Evolutionary conservation across 2,113 vertebrate species (phyloP), one percentile per base, ranked within the genome.

Genomic region (Mustelus asterias): DNA sequence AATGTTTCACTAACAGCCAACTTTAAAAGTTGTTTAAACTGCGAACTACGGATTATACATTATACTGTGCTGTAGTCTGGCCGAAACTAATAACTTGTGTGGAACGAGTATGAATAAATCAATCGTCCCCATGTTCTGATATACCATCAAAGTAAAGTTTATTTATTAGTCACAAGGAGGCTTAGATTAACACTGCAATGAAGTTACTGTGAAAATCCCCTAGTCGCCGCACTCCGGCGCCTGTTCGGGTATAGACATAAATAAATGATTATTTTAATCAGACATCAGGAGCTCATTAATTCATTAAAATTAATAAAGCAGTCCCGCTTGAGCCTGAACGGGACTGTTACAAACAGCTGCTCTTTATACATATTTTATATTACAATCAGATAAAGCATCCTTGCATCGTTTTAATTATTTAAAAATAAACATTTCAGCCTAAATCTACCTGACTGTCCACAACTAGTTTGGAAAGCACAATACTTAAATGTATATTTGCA

Each of bases 331-430:
- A 96, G 97, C 97, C 97, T 97, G 96, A 96, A 97, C 96, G 96
- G 96, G 97, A 96, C 98, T 97, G 97, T 97, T 97, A 96, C 97
- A 97, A 98, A 97, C 99, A 99, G 98, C 98, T 99, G 99, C 98
- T 98, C 97, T 98, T 98, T 98, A 98, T 99, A 97, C 98, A 99
- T 99, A 98, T 99, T 99, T 99, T 98, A 99, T 99, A 97, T 97
- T 96, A 97, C 97, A 97, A 98, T 97, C 97, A 98, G 98, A 98
- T 98, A 98, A 98, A 98, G 98, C 98, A 97, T 97, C 97, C 97
- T 97, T 97, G 98, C 97, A 97, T 97, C 97, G 98, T 98, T 97
- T 98, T 98, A 98, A 97, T 98, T 98, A 98, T 98, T 98, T 98
- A 98, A 98, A 98, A 98, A 98, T 98, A 98, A 99, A 99, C 98